Base-by-base conservation (phyloP, 1,140 invertebrate genomes). In the Laupala kohalensis region DNA sequence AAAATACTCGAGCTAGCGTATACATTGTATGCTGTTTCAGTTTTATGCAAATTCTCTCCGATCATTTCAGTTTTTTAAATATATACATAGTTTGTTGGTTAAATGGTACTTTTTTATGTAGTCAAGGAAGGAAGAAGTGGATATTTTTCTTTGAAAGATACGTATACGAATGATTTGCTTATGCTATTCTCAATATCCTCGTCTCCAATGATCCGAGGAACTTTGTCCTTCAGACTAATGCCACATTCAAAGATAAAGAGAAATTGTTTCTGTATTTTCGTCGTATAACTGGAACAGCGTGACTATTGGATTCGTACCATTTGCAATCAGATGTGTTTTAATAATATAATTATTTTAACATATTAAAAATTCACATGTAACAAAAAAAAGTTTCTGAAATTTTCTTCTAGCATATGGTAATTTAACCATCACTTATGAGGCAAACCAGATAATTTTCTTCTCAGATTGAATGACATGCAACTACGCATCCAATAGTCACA, bases 61-160 rank as follows among this genome's bases (percentile, higher is more conserved):
- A 23, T 25, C 69, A 64, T 67, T 68, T 72, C 53, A 6, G 13
- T 30, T n/a, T 72, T 68, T 72, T 72, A 62, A 68, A 72, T 53
- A 69, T 70, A 53, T 68, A 72, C 66, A 72, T 68, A 68, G 25
- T 19, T 66, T 65, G 25, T 72, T 67, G 67, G 71, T 76, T 72
- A 73, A 74, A 75, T 65, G 71, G 37, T 74, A 53, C 67, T 64
- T 37, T 67, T 67, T 73, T 74, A 74, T 72, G 69, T 73, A 82
- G 79, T 82, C 78, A 80, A 79, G 80, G 81, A 80, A 82, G 80
- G 81, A 82, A 82, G 81, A 82, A 81, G 81, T 82, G 80, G 79
- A 80, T 67, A 72, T 72, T 27, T 70, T 80, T 82, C 81, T 81
- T 81, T 80, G 81, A 82, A 80, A 82, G 81, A 81, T 82, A 81